Percentiles rank a stretch among this genome's conserved stretches.
phyloP scores from a whole-genome alignment of 2,888 invertebrate genomes.

The Tridacna gigas region DNA sequence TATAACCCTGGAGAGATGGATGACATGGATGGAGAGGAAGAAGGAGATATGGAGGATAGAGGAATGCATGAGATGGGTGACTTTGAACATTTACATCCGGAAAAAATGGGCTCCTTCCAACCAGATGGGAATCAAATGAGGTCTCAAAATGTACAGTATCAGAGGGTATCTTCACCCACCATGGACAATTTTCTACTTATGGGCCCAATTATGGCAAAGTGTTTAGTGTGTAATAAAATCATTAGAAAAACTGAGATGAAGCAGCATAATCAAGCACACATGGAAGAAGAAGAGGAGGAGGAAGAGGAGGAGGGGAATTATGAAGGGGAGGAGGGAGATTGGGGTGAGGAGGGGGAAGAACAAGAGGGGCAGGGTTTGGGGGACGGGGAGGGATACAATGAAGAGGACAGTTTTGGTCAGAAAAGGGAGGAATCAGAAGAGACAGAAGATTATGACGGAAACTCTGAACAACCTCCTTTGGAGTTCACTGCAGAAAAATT shows the following conservation, averaged over 20 bases:
- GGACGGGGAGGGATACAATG: constrained; percentile 11
- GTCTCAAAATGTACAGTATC: not conserved
- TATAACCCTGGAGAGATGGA: constrained; percentile 13
- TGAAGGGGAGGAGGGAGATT: constrained; percentile 19
- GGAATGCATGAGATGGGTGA: not conserved
- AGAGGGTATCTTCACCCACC: not conserved
- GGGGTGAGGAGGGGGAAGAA: not conserved
- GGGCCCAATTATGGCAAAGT: constrained; percentile 58
- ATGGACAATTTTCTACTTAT: constrained; percentile 49
- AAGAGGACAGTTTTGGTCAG: constrained; percentile 10
- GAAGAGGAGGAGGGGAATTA: constrained; percentile 9
- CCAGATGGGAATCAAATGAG: not conserved
- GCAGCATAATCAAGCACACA: constrained; percentile 51
- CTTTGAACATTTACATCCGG: not conserved
- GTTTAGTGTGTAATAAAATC: constrained; percentile 61
- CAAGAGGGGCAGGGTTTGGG: constrained; percentile 11
- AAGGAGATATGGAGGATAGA: not conserved
- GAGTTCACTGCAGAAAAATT: constrained; percentile 52
- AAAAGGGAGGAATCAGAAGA: constrained; percentile 6
- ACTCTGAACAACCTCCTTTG: constrained; percentile 15
- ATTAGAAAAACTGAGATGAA: constrained; percentile 54
- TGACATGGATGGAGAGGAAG: constrained; percentile 21
- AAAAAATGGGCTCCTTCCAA: not conserved
- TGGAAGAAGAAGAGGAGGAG: constrained; percentile 37
- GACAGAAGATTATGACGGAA: constrained; percentile 24